Percentiles rank a stretch among this genome's conserved stretches.
Conservation (phyloP, 35 echinoderm and acorn worm genomes). For the Apostichopus parvimensis region DNA sequence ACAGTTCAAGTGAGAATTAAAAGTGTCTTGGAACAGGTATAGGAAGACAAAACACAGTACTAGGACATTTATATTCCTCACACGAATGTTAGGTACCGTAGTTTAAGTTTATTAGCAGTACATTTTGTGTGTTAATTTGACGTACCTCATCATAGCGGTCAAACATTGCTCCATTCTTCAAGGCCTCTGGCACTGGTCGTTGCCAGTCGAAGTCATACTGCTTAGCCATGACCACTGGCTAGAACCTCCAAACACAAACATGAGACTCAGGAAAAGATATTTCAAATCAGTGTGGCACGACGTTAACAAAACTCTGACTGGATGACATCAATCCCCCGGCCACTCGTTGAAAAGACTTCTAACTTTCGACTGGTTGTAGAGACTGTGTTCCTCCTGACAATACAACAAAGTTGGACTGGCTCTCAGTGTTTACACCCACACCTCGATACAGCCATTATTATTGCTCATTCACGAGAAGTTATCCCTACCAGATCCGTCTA, state of each 20-base stretch:
- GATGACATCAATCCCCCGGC: constrained; percentile 3
- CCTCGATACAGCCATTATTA: constrained; percentile 36
- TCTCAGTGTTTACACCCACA: constrained; percentile 38
- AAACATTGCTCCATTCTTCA: constrained; percentile 86
- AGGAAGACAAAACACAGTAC: too few species aligned
- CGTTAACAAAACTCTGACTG: not conserved
- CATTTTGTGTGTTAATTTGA: not conserved
- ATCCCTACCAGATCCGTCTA: too few species aligned
- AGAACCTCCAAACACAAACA: constrained; percentile 38
- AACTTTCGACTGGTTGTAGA: not conserved
- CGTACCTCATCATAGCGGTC: constrained; percentile 96
- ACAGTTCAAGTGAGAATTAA: too few species aligned
- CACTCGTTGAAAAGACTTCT: not conserved
- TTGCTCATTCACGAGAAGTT: not conserved
- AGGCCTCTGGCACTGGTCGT: constrained; percentile 69
- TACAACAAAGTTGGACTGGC: constrained; percentile 16
- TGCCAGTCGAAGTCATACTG: constrained; percentile 97
- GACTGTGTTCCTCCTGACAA: not conserved
- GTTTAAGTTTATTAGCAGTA: too few species aligned
- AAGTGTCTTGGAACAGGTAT: too few species aligned
- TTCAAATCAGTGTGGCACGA: constrained; percentile 22
- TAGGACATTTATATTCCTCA: too few species aligned
- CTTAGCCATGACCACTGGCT: constrained; percentile 85
- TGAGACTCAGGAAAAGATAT: constrained; percentile 33
- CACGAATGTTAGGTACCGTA: too few species aligned